Conservation (phyloP, 2,113 vertebrate genomes). For the Climacteris rufus region DNA sequence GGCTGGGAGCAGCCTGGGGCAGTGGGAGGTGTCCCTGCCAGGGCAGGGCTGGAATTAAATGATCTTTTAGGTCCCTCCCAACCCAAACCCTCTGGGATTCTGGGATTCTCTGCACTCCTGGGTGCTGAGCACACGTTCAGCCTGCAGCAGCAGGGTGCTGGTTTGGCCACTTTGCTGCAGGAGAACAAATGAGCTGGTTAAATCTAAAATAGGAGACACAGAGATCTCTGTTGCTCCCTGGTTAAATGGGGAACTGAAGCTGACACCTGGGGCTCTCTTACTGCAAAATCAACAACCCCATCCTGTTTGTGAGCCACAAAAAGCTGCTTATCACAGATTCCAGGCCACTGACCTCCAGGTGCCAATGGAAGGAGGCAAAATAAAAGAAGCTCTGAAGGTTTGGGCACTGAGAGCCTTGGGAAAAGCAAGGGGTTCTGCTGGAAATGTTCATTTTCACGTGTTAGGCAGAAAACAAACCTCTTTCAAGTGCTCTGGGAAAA, state of each 20-base stretch:
- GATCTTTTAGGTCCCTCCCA: rapidly evolving
- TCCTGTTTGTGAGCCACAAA: neutral
- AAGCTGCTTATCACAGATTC: neutral
- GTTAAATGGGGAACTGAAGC: neutral
- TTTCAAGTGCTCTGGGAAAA: slow-evolving; percentile 74
- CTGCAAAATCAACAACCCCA: neutral
- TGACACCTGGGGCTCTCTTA: neutral
- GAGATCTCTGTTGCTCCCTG: neutral
- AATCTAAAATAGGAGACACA: neutral
- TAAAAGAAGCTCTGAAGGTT: neutral
- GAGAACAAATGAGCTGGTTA: neutral
- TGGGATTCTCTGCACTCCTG: neutral
- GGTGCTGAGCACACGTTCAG: rapidly evolving
- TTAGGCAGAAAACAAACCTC: slow-evolving; percentile 66
- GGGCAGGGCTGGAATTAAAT: neutral
- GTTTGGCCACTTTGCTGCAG: too few relatives aligned
- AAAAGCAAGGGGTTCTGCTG: neutral
- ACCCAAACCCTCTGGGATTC: neutral
- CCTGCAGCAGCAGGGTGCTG: too few relatives aligned
- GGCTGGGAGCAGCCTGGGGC: neutral
- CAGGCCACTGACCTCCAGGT: neutral
- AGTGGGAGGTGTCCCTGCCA: neutral
- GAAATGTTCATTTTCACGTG: neutral
- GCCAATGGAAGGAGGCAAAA: neutral
- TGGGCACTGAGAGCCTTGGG: neutral